These are phyloP conservation scores for Nemapogon koenigi DNA, from an alignment of 2,888 invertebrate species.

Conservation along the genomic window DNA sequence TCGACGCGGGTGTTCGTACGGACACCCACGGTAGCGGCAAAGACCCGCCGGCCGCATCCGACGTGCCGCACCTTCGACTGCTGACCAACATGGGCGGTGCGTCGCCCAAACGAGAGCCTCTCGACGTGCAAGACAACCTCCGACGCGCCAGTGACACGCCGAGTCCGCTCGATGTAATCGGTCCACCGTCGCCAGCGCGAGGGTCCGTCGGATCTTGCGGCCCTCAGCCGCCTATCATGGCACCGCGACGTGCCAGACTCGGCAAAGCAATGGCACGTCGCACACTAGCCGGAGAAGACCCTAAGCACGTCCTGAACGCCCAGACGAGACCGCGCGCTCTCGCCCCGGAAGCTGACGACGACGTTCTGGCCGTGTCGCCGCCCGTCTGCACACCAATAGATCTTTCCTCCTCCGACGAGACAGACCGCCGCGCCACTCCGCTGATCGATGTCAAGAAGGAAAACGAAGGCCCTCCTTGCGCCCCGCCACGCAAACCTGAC, in stretches of 20 bases:
- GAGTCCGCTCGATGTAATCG: conserved; percentile 44
- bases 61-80: conserved; percentile 35
- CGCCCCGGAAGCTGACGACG: conserved; percentile 57
- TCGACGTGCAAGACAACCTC: conserved; percentile 42
- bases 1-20: conserved; percentile 41
- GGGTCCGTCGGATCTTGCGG: conserved; percentile 72
- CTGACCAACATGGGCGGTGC: conserved; percentile 47
- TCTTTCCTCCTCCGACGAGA: conserved; percentile 53
- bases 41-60: conserved; percentile 33
- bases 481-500: conserved; percentile 43
- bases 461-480: conserved; percentile 48
- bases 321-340: conserved; percentile 34
- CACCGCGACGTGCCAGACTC: conserved; percentile 49
- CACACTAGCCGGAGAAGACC: conserved; percentile 61
- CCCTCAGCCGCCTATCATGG: conserved; percentile 61
- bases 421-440: conserved; percentile 32
- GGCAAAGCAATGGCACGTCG: conserved; percentile 74
- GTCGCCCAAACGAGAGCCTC: conserved; percentile 48
- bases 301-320: conserved; percentile 47
- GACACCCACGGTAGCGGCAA: conserved; percentile 56
- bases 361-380: conserved; percentile 55
- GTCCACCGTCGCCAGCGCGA: conserved; percentile 73
- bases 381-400: conserved; percentile 51
- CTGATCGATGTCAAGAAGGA: conserved; percentile 55
- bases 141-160: conserved; percentile 41